Base-by-base conservation (phyloP, 2,113 vertebrate species). In the Leptobrachium ailaonicum region DNA sequence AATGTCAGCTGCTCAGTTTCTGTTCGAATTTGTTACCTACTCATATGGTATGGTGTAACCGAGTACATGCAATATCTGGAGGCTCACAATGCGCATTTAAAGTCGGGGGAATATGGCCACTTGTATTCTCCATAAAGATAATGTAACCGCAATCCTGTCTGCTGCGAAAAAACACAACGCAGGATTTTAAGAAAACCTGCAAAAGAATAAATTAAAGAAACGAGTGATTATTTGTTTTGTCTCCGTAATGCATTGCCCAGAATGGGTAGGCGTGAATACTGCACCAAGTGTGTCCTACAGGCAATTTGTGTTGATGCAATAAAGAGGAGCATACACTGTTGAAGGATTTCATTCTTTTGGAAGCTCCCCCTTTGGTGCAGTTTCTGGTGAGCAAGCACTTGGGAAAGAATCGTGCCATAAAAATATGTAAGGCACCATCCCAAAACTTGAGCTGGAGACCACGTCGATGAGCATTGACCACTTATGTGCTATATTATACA, bases 81-180 rank as follows among this genome's bases (percentile, higher is more conserved):
- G 11, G n/a, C 66, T 77, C 71, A 41, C 62, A 60, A 73, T 42
- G 64, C 63, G 41, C 47, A 73, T 44, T 73, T 40, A 50, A 79
- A 79, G 10, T 47, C 32, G n/a, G 41, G 11, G 4, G 44, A 74
- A 80, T 60, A 80, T 80, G 78, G 78, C 78, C 54, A 68, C 71
- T 60, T 74, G 47, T 67, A 47, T 40, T 66, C 50, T 6, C 43
- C 43, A 62, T 44, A 68, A 60, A 41, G 50, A 73, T 41, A 56
- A 58, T 12, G 20, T 50, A 74, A 53, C 7, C 60, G 71, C 63
- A 13, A 41, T 60, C 11, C 63, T 6, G 8, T 41, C 40, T 43
- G 41, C 63, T 58, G 47, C 4, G 41, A 53, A 40, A 60, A 32
- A 32, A 32, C 20, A 32, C 20, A 32, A n/a, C 56, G 13, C 41